Evolutionary conservation across 2,797 vertebrate species (phyloP).

Genomic region (Channallabes apus): DNA sequence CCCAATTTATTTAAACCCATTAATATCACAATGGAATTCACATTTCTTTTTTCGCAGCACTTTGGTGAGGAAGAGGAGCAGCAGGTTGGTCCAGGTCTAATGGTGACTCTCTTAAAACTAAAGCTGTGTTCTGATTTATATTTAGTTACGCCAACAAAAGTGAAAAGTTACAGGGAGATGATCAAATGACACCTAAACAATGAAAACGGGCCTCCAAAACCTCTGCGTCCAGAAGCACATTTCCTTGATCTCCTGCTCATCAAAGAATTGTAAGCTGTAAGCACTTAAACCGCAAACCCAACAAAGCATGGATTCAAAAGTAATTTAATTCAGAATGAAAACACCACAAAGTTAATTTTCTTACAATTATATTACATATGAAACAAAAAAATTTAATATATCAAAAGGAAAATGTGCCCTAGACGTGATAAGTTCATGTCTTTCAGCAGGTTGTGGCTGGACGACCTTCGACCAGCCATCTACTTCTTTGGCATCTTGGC

Average conservation of each 20-base stretch:
- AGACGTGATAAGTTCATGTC: constrained; percentile 71
- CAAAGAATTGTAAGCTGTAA: neutral
- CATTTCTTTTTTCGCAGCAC: no score
- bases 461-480: constrained; percentile 61
- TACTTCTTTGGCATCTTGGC: constrained; percentile 72
- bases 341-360: neutral
- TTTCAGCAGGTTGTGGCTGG: constrained; percentile 41
- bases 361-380: neutral
- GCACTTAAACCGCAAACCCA: neutral
- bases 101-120: no score
- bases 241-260: neutral
- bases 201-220: neutral
- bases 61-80: no score
- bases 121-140: neutral
- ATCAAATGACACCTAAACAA: neutral
- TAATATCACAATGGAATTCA: no score
- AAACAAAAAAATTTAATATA: no score
- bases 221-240: neutral
- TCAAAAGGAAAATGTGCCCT: constrained; percentile 43
- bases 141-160: neutral
- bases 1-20: no score
- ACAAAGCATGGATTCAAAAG: neutral
- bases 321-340: constrained; percentile 37
- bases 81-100: no score
- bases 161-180: neutral